Conservation (phyloP, 2,888 invertebrate genomes). For the Eustalomyia histrio region DNA sequence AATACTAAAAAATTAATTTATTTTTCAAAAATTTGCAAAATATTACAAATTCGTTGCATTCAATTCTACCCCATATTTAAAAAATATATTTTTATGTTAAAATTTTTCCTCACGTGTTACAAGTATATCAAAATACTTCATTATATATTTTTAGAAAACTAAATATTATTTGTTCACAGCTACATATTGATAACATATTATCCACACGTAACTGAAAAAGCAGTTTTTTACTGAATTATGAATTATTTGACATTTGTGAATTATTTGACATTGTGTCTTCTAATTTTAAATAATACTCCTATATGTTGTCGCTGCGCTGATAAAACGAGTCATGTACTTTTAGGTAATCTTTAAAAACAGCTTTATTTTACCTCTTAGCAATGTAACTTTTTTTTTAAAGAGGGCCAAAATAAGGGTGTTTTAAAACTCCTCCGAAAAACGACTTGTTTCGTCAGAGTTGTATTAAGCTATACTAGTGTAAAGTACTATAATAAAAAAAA, state of each 20-base stretch:
- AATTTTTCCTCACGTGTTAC: slow-evolving; percentile 37
- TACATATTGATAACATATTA: slow-evolving; percentile 68
- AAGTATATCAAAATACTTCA: slow-evolving; percentile 28
- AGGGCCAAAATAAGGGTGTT: too few relatives aligned
- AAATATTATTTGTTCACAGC: slow-evolving; percentile 34
- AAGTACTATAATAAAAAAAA: too few relatives aligned
- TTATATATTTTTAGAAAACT: neutral
- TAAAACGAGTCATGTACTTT: too few relatives aligned
- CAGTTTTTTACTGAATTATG: neutral
- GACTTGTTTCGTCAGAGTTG: too few relatives aligned
- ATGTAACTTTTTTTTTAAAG: too few relatives aligned
- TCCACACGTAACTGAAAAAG: slow-evolving; percentile 67
- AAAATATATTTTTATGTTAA: neutral
- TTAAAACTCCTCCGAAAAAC: too few relatives aligned
- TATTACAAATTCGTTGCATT: neutral
- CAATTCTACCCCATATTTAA: neutral
- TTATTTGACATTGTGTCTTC: too few relatives aligned
- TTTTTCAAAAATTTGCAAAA: neutral
- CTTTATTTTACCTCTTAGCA: too few relatives aligned
- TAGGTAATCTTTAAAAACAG: too few relatives aligned
- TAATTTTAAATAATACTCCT: too few relatives aligned
- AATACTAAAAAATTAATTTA: neutral
- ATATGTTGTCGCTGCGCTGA: too few relatives aligned
- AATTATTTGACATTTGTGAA: neutral
- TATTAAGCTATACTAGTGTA: too few relatives aligned